Conservation (phyloP, 2,113 vertebrate genomes). For the Syngnathoides biaculeatus region DNA sequence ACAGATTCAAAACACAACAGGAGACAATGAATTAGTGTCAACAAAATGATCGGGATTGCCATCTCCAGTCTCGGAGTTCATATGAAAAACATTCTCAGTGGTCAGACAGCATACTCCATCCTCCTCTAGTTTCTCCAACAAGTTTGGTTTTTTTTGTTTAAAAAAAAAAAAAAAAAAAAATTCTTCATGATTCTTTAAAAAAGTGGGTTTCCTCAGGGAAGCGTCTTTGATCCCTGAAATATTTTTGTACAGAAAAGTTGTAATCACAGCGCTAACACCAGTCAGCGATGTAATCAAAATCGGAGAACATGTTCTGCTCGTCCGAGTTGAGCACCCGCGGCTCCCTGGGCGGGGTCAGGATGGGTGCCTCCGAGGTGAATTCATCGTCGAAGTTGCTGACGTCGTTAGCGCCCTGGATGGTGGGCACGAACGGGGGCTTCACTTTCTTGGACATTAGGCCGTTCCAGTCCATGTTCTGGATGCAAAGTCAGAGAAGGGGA, state of each 20-base stretch:
- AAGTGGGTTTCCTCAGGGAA: background rate
- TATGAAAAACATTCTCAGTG: constrained; percentile 82
- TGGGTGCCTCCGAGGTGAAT: constrained; percentile 96
- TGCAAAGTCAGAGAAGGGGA: constrained; percentile 7
- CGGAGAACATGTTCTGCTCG: constrained; percentile 92
- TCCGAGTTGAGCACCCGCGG: constrained; percentile 86
- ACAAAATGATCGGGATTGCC: constrained; percentile 45
- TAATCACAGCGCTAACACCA: constrained; percentile 89
- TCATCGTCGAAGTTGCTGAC: constrained; percentile 99
- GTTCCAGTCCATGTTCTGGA: constrained; percentile 88
- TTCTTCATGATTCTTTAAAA: background rate
- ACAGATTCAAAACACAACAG: constrained; percentile 43
- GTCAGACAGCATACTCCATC: constrained; percentile 76
- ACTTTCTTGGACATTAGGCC: constrained; percentile 92
- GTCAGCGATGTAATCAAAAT: constrained; percentile 98
- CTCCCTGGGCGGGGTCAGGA: constrained; percentile 94
- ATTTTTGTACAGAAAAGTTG: constrained; percentile 9
- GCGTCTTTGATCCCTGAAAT: background rate
- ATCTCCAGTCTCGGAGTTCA: constrained; percentile 49
- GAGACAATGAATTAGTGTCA: constrained; percentile 48
- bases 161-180: constrained; percentile 25
- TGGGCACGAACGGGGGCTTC: constrained; percentile 94
- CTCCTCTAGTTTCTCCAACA: constrained; percentile 35
- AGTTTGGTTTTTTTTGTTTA: constrained; percentile 31
- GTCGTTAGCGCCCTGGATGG: constrained; percentile 86